A percentile compares a stretch with the other conserved stretches of the same genome.
Evolutionary conservation across 2,888 invertebrate genomes (phyloP).

Genomic region (Drosophila robusta): DNA sequence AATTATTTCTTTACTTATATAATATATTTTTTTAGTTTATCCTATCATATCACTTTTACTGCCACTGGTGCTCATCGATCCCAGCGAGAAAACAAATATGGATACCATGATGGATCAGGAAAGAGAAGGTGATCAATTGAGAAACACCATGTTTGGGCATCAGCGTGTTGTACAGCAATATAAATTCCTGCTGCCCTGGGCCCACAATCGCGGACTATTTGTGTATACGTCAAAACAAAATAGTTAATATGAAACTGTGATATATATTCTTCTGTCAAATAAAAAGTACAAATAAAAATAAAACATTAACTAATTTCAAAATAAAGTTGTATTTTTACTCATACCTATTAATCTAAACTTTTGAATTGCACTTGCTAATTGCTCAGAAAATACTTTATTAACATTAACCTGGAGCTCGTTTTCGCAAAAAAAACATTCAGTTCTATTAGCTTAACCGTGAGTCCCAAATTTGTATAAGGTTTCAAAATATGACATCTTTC

Average conservation of each 20-base stretch:
- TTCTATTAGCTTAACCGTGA: no score
- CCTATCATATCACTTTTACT: constrained; percentile 55
- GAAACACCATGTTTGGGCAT: constrained; percentile 56
- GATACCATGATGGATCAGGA: constrained; percentile 66
- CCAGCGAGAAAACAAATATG: constrained; percentile 65
- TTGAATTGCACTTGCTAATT: no score
- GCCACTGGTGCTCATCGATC: constrained; percentile 70
- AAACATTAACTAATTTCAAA: no score
- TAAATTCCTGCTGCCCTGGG: constrained; percentile 77
- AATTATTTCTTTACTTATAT: not conserved
- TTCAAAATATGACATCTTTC: no score
- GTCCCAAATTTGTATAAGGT: no score
- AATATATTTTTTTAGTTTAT: constrained; percentile 52
- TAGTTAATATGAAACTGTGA: not conserved
- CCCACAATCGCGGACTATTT: constrained; percentile 74
- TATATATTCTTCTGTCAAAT: not conserved
- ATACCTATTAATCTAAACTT: no score
- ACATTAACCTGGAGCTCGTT: no score
- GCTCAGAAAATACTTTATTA: no score
- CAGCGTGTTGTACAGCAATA: constrained; percentile 61
- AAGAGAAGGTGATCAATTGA: constrained; percentile 51
- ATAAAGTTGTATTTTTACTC: no score
- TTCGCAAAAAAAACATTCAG: no score
- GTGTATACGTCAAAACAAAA: constrained; percentile 28
- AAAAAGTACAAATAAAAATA: not conserved